These are phyloP conservation scores for Podarcis siculus DNA, from an alignment of 2,797 vertebrate species.

Conservation along the genomic window DNA sequence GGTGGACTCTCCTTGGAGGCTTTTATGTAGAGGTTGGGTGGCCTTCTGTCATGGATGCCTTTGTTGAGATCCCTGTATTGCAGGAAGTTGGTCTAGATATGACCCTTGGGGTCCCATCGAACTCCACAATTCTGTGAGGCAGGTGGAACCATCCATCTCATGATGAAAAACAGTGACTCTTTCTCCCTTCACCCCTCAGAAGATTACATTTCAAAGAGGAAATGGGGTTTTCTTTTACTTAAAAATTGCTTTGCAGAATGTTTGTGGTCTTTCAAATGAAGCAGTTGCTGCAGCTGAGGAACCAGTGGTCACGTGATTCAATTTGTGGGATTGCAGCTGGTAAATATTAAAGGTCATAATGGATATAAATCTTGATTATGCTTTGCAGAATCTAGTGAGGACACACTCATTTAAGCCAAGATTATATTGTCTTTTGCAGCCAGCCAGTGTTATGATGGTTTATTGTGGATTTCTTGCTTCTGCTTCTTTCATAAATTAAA, in stretches of 20 bases:
- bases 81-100: too few species aligned
- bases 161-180: too few species aligned
- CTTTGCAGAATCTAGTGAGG: background rate
- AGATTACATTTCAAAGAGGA: background rate
- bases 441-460: background rate
- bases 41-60: too few species aligned
- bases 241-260: background rate
- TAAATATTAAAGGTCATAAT: constrained; percentile 2
- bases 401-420: background rate
- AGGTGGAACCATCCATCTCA: too few species aligned
- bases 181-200: too few species aligned
- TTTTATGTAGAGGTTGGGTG: too few species aligned
- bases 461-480: constrained; percentile 20
- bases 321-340: background rate
- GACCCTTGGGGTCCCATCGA: too few species aligned
- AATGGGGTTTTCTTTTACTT: background rate
- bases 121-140: too few species aligned
- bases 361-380: constrained; percentile 16
- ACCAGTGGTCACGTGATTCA: background rate
- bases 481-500: constrained; percentile 14
- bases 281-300: background rate
- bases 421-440: constrained; percentile 1
- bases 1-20: too few species aligned
- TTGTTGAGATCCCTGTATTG: too few species aligned
- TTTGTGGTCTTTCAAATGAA: background rate